Evolutionary conservation across 2,113 vertebrate genomes (phyloP).

Genomic region (Chroicocephalus ridibundus): DNA sequence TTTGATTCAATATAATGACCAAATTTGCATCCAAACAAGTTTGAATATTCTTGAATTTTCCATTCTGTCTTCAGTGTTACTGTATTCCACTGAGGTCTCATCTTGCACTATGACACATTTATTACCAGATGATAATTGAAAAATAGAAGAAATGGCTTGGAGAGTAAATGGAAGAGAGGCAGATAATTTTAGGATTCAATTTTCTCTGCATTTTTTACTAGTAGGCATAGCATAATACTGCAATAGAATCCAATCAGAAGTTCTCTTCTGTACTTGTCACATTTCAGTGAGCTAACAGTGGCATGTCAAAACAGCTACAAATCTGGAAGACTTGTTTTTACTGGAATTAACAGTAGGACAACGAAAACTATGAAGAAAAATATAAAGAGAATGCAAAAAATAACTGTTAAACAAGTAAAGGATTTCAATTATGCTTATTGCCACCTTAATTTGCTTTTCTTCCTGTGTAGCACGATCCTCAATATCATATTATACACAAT

Average conservation of each 20-base stretch:
- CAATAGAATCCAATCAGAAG: constrained; percentile 55
- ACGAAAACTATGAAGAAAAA: constrained; percentile 25
- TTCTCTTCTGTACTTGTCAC: constrained; percentile 45
- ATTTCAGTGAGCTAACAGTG: constrained; percentile 46
- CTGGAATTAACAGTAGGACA: constrained; percentile 31
- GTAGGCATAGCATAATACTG: constrained; percentile 47
- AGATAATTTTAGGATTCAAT: constrained; percentile 71
- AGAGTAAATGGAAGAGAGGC: constrained; percentile 61
- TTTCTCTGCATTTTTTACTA: constrained; percentile 67
- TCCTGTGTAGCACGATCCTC: not conserved
- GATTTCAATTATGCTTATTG: constrained; percentile 46
- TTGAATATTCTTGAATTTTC: constrained; percentile 52
- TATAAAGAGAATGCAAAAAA: constrained; percentile 2
- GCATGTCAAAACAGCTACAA: constrained; percentile 63
- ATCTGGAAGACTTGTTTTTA: constrained; percentile 22
- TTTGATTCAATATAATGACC: not conserved
- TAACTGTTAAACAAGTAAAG: not conserved
- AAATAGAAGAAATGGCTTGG: constrained; percentile 64
- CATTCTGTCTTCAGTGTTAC: not conserved
- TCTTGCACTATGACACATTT: constrained; percentile 67
- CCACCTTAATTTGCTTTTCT: constrained; percentile 42
- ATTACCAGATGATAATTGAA: constrained; percentile 72
- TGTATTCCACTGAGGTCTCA: constrained; percentile 35
- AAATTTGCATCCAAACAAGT: constrained; percentile 65
- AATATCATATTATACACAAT: constrained; percentile 22